Base-by-base conservation (phyloP, 2,797 vertebrate species). In the Danio choprae region DNA sequence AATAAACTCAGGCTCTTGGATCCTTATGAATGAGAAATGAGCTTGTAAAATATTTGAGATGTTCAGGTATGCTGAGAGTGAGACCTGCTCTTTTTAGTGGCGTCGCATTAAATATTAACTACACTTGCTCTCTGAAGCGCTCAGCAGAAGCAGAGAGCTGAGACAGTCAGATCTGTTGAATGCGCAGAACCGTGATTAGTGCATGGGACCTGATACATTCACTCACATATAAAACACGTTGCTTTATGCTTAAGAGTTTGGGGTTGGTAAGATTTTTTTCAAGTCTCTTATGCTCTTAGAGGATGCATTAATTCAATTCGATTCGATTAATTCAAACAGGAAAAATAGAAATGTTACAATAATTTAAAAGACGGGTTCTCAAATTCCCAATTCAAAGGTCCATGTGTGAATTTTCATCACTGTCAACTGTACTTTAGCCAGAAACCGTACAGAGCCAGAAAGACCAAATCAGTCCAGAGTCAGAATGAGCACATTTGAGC, bases 71-170 rank as follows among this genome's bases (percentile, higher is more conserved):
- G 46, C 51, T 8, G n/a, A 22, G 7, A 69, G 62, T 69, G 40
- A 70, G 36, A 16, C 50, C 41, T 6, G 36, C 70, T 36, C 5
- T 64, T 40, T 80, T 46, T 51, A 38, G 58, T 55, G 40, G 38
- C 62, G 44, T 77, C 72, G 40, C 59, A 55, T 69, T 81, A 71
- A 81, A 71, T 70, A 83, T 83, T 74, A 72, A 81, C 58, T 44
- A 64, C 18, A 50, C 62, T 63, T 60, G 56, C 60, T 73, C 43
- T 22, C 67, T 63, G 65, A 76, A 16, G 67, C 6, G 22, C 65
- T 62, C 56, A 70, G 77, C 73, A 62, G 40, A 51, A 41, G 36
- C 46, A 8, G n/a, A 8, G n/a, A 71, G 77, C 63, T 53, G 59
- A 77, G 64, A 68, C 50, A 10, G 43, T 16, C 5, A 43, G 46